Base-by-base conservation (phyloP, 1,140 invertebrate species). In the Drosophila triauraria region DNA sequence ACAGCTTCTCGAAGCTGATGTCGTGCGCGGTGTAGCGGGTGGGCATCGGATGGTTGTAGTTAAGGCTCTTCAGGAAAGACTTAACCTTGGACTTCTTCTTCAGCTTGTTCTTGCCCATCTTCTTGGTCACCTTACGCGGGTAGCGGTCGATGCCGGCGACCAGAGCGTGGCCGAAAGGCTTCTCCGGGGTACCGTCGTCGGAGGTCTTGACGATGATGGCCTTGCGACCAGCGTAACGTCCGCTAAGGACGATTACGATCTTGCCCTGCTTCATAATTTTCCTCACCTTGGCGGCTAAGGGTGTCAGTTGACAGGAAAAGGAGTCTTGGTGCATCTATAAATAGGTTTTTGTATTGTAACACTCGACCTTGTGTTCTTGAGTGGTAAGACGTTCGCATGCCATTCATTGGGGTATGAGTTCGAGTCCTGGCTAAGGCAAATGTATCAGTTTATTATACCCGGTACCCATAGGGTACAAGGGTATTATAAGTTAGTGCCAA, bases 11-110 rank as follows among this genome's bases (percentile, higher is more conserved):
- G 80, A 97, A 95, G 32, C 95, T 94, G 80, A 98, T 95, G 93
- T 99, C 98, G 47, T 91, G 91, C 74, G 99, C 97, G 4, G 97
- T 97, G 93, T 99, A 99, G 84, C 99, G 96, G 42, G 99, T 99
- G 63, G 99, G 99, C 97, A 99, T 99, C 71, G 99, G 94, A 93
- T 99, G 99, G 91, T 99, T 99, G 94, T 99, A 99, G 93, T 99
- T 99, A 60, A 98, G 94, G 54, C 99, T 97, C 95, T 98, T 99
- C 46, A 99, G 95, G 93, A 99, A 99, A 78, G 99, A 97, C 96
- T 99, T 99, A 72, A 99, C 96, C 93, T 99, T 99, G 80, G 97
- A 99, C 83, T 98, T 95, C 93, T 99, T 98, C 93, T 98, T 97
- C 77, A 99, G 95, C 94, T 99, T 99, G 88, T 96, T 97, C 95